Evolutionary conservation across 1,140 invertebrate species (phyloP), one percentile per base, ranked within the genome.

Genomic region (Lepidurus couesii): DNA sequence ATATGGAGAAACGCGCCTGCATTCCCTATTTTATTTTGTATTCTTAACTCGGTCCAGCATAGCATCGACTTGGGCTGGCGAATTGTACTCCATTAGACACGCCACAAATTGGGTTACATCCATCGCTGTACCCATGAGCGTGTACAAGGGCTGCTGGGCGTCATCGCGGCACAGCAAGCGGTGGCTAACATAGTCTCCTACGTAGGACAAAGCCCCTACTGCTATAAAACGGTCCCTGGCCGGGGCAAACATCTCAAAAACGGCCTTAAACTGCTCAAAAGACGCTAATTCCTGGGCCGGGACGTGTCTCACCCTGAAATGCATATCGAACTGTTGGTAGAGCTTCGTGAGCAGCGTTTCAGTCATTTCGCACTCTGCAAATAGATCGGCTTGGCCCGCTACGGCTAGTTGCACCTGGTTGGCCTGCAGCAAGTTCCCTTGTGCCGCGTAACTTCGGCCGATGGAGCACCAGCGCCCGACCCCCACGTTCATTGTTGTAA

Each of bases 201-300:
- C 88, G 11, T 89, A 76, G 1, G 89, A 90, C 73, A 92, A 77
- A 85, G 89, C 85, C 6, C 89, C 91, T 78, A 92, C 86, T 86
- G 91, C 89, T 2, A 91, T 81, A 83, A 91, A 92, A 34, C 83
- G 80, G 74, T 88, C 81, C 26, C 84, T 83, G 82, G 86, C 86
- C 21, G 84, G 83, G 0, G 90, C 92, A 87, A 88, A 92, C 86
- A 92, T 87, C 86, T 92, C 88, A 81, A 92, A 87, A 24, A 87
- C 87, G 3, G 90, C 81, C 80, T 88, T 86, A 75, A 90, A 85
- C 80, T 87, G 88, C 83, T 92, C 91, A 83, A 86, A 89, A 75
- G 82, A 80, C n/a, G 84, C 80, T 6, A 92, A 83, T 78, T 89
- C 84, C 45, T 84, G 77, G 10, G 90, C 89, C 5, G 90, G 81